A percentile compares a stretch with the other conserved stretches of the same genome.
Evolutionary conservation across 2,797 vertebrate species (phyloP).

Genomic region (Syncerus caffer): DNA sequence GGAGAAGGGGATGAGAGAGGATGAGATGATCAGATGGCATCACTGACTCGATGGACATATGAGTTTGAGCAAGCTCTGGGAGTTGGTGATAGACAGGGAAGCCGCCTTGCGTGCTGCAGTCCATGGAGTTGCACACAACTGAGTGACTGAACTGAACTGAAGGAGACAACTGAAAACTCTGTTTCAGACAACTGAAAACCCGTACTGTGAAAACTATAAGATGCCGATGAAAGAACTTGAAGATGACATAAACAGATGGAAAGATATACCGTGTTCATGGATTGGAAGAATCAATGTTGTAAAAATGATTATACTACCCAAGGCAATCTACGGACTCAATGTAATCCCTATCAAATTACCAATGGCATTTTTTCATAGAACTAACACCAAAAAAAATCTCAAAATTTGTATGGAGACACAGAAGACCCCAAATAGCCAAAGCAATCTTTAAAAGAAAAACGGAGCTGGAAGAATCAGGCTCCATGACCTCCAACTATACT

Average conservation of each 20-base stretch:
- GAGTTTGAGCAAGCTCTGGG: not conserved
- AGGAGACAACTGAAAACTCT: not conserved
- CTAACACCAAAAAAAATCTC: not conserved
- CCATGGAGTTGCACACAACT: not conserved
- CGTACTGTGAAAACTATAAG: not conserved
- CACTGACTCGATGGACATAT: not conserved
- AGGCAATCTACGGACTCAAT: not conserved
- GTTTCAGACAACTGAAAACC: not conserved
- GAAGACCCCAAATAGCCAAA: not conserved
- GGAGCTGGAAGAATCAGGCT: not conserved
- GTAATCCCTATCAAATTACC: not conserved
- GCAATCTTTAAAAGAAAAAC: not conserved
- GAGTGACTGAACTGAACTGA: not conserved
- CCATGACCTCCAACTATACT: not conserved
- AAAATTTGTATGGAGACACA: not conserved
- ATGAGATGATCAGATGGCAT: not conserved
- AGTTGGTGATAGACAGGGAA: not conserved
- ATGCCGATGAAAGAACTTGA: not conserved
- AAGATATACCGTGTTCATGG: not conserved
- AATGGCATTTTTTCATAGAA: not conserved
- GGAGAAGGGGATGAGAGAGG: not conserved
- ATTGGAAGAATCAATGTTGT: not conserved
- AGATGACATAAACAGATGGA: not conserved
- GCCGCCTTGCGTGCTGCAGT: not conserved
- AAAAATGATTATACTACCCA: not conserved